Evolutionary conservation across 1,140 invertebrate species (phyloP), one percentile per base, ranked within the genome.

Genomic region (Ylistrum balloti): DNA sequence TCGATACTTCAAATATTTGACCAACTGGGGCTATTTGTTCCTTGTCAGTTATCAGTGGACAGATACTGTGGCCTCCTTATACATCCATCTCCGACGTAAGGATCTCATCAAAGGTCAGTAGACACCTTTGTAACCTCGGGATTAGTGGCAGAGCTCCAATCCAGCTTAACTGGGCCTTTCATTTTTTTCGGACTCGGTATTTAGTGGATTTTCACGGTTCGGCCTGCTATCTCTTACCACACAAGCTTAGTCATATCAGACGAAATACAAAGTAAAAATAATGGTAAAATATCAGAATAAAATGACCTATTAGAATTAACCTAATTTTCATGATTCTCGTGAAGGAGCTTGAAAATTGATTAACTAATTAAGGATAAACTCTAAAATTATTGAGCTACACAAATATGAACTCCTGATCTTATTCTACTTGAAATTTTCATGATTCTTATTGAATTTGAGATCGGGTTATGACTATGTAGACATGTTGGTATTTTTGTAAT

Each of bases 101-200:
- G 56, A 74, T n/a, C 56, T 74, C 22, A 74, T 74, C 56, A 74
- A 74, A 74, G 56, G 56, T 74, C 56, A 74, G 56, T 74, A 11
- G 56, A 28, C 56, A 74, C 22, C 7, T 74, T 5, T 5, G 45
- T 56, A 56, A 38, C 1, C 20, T 45, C 22, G n/a, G 22, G 56
- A 74, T 74, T 74, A 74, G 22, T 74, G 56, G 56, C 56, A 28
- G 0, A 5, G n/a, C 5, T 74, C 22, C n/a, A 48, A 74, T 74
- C 22, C 22, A 0, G 56, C n/a, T 28, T n/a, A 74, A 74, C 5
- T 1, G n/a, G 56, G 5, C 5, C 56, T 28, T 17, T 48, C 45
- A 48, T 48, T 48, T 17, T 48, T 2, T 17, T 17, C 45, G 22
- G 22, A 17, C 45, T 48, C 45, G 22, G 3, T 48, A 48, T 20